A percentile compares a stretch with the other conserved stretches of the same genome.
Evolutionary conservation across 2,888 invertebrate genomes (phyloP).

Genomic region (Clitarchus hookeri): DNA sequence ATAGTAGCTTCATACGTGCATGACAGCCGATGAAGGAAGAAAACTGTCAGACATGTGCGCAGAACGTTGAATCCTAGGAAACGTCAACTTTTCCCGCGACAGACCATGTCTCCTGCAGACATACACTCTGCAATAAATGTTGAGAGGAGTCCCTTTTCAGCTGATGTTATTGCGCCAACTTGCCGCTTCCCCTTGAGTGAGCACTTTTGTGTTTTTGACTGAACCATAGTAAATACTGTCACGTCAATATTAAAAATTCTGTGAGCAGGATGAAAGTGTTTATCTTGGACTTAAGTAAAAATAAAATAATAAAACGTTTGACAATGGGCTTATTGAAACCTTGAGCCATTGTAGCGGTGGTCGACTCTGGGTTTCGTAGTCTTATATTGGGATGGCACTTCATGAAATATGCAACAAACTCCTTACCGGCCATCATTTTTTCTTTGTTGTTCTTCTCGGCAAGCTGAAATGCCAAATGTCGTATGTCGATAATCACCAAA

Average conservation of each 20-base stretch:
- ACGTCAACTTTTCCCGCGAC: too few relatives aligned
- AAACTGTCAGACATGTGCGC: too few relatives aligned
- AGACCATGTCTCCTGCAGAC: slow-evolving; percentile 22
- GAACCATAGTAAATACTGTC: slow-evolving; percentile 36
- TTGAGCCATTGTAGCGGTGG: slow-evolving; percentile 37
- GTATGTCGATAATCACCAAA: slow-evolving; percentile 38
- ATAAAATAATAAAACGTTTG: slow-evolving; percentile 32
- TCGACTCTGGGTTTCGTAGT: slow-evolving; percentile 36
- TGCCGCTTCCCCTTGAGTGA: slow-evolving; percentile 22
- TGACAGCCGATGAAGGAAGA: too few relatives aligned
- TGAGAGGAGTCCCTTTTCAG: slow-evolving; percentile 11
- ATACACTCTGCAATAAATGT: slow-evolving; percentile 17
- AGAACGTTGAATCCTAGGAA: too few relatives aligned
- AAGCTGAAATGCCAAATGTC: slow-evolving; percentile 38
- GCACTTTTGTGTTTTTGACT: slow-evolving; percentile 19
- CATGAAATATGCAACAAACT: slow-evolving; percentile 35
- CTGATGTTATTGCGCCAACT: slow-evolving; percentile 26
- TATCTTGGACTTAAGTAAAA: slow-evolving; percentile 11
- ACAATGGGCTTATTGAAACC: slow-evolving; percentile 38
- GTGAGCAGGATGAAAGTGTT: slow-evolving; percentile 27
- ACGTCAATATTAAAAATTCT: slow-evolving; percentile 39
- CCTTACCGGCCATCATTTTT: slow-evolving; percentile 39
- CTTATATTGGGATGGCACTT: slow-evolving; percentile 23
- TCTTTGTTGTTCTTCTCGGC: slow-evolving; percentile 40
- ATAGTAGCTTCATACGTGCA: too few relatives aligned